A percentile compares a stretch with the other conserved stretches of the same genome.
Conservation (phyloP, 1,140 invertebrate species). For the Drosophila takahashii region DNA sequence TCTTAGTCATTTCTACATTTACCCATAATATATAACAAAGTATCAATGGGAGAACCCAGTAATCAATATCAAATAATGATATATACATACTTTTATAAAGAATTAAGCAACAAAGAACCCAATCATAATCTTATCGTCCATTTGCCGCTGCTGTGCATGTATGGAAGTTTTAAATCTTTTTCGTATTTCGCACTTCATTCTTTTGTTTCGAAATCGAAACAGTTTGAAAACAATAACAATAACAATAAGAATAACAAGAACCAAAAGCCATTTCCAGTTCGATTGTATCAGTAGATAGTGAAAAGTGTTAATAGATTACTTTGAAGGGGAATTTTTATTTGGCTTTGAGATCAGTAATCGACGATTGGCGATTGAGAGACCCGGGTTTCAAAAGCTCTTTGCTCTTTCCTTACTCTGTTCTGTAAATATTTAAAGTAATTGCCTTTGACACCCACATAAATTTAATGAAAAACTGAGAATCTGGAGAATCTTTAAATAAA, state of each 20-base stretch:
- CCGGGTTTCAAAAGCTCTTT: neutral
- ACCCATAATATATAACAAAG: neutral
- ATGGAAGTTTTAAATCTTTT: conserved; percentile 28
- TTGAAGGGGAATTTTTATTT: conserved; percentile 12
- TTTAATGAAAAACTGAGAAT: neutral
- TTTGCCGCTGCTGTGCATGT: neutral
- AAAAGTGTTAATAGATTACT: conserved; percentile 33
- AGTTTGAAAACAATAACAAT: conserved; percentile 12
- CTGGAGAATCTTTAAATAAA: too few species aligned
- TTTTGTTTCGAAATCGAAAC: conserved; percentile 45
- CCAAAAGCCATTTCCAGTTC: conserved; percentile 3
- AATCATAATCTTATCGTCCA: conserved; percentile 33
- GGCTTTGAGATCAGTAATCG: conserved; percentile 16
- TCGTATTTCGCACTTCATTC: conserved; percentile 17
- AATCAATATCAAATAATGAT: conserved; percentile 4
- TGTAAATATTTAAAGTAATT: neutral
- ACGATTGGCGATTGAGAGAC: conserved; percentile 2
- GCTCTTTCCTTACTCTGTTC: neutral
- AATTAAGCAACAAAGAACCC: conserved; percentile 36
- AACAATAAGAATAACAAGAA: neutral
- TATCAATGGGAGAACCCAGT: conserved; percentile 7
- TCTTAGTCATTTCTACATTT: conserved; percentile 21
- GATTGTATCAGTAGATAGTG: conserved; percentile 43
- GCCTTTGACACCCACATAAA: conserved; percentile 2
- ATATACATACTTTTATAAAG: conserved; percentile 1